phyloP scores from a whole-genome alignment of 2,113 vertebrate genomes.

The Nansenia antarctica region DNA sequence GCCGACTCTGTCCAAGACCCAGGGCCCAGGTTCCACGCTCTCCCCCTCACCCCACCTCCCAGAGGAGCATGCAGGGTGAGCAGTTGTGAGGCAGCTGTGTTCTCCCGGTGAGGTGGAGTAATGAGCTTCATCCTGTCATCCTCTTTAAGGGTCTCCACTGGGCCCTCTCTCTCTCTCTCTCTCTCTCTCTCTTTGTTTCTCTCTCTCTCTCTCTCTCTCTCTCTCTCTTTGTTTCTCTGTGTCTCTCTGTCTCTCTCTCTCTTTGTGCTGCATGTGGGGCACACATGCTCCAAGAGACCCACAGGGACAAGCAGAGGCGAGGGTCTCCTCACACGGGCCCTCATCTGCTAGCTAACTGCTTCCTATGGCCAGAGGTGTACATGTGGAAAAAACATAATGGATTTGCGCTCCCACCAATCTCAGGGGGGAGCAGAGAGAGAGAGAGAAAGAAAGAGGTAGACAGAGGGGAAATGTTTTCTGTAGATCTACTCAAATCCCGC shows the following conservation, averaged over 20 bases:
- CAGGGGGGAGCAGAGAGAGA: neutral
- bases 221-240: too few species aligned
- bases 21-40: neutral
- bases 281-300: conserved; percentile 34
- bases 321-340: conserved; percentile 5
- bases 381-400: conserved; percentile 24
- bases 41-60: neutral
- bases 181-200: too few species aligned
- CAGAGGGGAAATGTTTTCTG: too few species aligned
- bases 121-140: conserved; percentile 28
- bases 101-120: conserved; percentile 19
- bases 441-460: neutral
- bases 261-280: conserved; percentile 45
- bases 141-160: conserved; percentile 20
- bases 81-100: neutral
- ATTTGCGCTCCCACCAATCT: conserved; percentile 1
- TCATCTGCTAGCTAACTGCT: conserved; percentile 31
- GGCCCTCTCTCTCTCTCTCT: conserved; percentile 29
- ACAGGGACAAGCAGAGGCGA: neutral
- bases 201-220: too few species aligned
- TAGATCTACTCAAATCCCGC: too few species aligned
- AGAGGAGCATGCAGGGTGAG: neutral
- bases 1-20: neutral
- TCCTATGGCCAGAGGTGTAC: conserved; percentile 43
- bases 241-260: conserved; percentile 19